Evolutionary conservation across 92 coral and sea anemone genomes (phyloP), one percentile per base, ranked within the genome.

Genomic region (Umimayanthus chanpuru): DNA sequence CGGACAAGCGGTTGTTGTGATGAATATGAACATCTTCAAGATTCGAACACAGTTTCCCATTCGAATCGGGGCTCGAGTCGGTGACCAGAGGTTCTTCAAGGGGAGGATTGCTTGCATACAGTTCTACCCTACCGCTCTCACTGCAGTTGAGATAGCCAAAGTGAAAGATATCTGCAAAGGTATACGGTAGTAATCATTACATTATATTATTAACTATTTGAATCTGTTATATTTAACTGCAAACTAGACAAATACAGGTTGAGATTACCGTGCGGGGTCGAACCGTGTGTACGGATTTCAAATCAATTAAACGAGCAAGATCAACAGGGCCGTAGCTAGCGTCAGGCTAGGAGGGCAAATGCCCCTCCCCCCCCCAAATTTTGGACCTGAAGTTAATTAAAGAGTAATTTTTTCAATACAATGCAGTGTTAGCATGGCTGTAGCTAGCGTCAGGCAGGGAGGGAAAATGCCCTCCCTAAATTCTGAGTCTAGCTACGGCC

Each of bases 81-180:
- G 92, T 26, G 97, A 94, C 43, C 85, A 73, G 23, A 86, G 97
- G 55, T 89, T 77, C 65, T 94, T 77, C 50, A 55, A 71, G 44
- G 97, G 97, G n/a, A 86, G 92, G 21, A 92, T 94, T 58, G 73
- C 97, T 3, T 92, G 93, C 26, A 20, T 94, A 43, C 97, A 92
- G 73, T 64, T 91, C 79, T 94, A 94, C 65, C 71, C 82, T 10
- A 26, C 58, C 4, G 89, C 94, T 28, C 36, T 94, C 25, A 92
- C 83, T n/a, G 76, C 71, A 30, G 90, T 85, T 14, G 88, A 90
- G 53, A 85, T 94, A 4, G 67, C 65, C 32, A 20, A 66, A 30
- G 89, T 94, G 38, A 92, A 68, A 90, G 88, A 85, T 25, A 73
- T 82, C 75, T 92, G 93, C 83, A 85, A 87, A 81, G 85, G 85